These are phyloP conservation scores for Drosophila austrosaltans DNA, from an alignment of 2,888 invertebrate genomes.

Conservation along the genomic window DNA sequence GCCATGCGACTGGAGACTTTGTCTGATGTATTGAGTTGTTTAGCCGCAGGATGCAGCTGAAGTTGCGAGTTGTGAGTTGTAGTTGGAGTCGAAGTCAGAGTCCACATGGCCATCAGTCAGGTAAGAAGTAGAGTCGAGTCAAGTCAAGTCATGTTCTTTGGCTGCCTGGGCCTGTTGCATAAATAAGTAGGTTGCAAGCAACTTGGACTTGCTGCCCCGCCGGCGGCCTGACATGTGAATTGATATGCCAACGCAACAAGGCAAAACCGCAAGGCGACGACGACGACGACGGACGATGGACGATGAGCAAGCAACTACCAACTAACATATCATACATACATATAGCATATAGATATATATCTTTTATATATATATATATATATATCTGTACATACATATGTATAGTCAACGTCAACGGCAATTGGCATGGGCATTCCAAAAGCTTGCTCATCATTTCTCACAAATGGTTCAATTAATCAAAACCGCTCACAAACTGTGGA, in stretches of 20 bases:
- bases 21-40: constrained; percentile 75
- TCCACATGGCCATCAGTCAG: constrained; percentile 63
- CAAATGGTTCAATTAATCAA: constrained; percentile 76
- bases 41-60: constrained; percentile 59
- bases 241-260: constrained; percentile 72
- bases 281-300: constrained; percentile 28
- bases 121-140: constrained; percentile 30
- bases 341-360: constrained; percentile 23
- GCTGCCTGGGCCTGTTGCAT: constrained; percentile 53
- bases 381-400: not conserved
- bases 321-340: constrained; percentile 26
- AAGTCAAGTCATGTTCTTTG: constrained; percentile 23
- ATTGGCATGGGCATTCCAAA: constrained; percentile 57
- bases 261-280: constrained; percentile 46
- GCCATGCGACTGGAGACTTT: constrained; percentile 25
- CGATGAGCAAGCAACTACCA: constrained; percentile 36
- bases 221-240: constrained; percentile 71
- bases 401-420: constrained; percentile 43
- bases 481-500: constrained; percentile 63
- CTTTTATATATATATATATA: constrained; percentile 1
- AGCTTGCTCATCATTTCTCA: constrained; percentile 65
- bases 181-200: constrained; percentile 68
- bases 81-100: constrained; percentile 23
- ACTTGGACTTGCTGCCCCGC: constrained; percentile 35
- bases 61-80: constrained; percentile 24